A percentile compares a stretch with the other conserved stretches of the same genome.
phyloP scores from a whole-genome alignment of 2,113 vertebrate species.

The Lepus europaeus region DNA sequence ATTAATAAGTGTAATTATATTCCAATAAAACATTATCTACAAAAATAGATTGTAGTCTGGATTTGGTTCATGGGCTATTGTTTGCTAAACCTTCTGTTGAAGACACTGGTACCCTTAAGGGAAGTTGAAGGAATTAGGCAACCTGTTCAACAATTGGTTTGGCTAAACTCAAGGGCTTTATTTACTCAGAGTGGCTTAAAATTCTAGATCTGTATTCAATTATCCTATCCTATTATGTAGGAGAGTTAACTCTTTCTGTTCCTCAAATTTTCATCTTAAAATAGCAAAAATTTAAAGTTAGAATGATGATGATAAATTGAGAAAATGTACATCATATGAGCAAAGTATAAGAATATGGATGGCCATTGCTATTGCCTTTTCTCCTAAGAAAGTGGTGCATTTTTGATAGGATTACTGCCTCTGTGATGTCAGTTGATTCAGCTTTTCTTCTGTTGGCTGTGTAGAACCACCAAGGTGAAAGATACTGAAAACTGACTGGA shows the following conservation, averaged over 20 bases:
- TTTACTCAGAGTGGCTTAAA: slow-evolving; percentile 7
- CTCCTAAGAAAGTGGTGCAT: not conserved
- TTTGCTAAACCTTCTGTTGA: slow-evolving; percentile 3
- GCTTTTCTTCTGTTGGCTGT: not conserved
- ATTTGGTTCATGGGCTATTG: not conserved
- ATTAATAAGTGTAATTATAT: not conserved
- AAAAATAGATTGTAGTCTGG: not conserved
- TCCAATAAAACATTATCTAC: slow-evolving; percentile 14
- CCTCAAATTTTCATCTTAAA: slow-evolving; percentile 39
- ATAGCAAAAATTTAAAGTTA: slow-evolving; percentile 21
- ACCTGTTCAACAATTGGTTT: not conserved
- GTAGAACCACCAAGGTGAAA: slow-evolving; percentile 11
- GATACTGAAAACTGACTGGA: not conserved
- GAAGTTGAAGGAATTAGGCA: not conserved
- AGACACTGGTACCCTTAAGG: not conserved
- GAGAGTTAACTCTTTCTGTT: not conserved
- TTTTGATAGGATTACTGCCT: not conserved
- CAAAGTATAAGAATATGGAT: not conserved
- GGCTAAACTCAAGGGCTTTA: not conserved
- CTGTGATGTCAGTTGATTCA: not conserved
- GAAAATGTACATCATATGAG: not conserved
- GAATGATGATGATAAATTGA: not conserved
- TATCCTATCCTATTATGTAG: not conserved
- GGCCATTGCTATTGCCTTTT: not conserved
- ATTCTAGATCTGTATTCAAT: slow-evolving; percentile 40